Base-by-base conservation (phyloP, 2,113 vertebrate species). In the Monarcha castaneiventris region DNA sequence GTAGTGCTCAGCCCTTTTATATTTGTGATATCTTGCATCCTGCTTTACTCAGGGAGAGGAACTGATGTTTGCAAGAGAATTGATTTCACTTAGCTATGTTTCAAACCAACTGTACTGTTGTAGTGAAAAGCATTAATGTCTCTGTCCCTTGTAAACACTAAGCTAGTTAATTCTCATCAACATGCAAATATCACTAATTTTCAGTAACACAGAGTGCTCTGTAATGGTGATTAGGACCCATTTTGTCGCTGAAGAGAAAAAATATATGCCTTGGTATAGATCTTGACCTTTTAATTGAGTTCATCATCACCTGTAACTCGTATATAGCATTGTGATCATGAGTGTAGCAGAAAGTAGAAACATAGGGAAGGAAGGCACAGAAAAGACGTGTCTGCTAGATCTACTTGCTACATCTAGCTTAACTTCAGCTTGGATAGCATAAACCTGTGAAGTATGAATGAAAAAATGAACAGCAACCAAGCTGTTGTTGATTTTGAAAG, bases 291-390 rank as follows among this genome's bases (percentile, higher is more conserved):
- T 43, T 58, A 51, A 75, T 32, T 46, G 61, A 56, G 7, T n/a
- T 73, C 13, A 30, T 61, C 44, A 26, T 73, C 59, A 33, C 44
- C 48, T 35, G 2, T 54, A 81, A 48, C 30, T 69, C 41, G 13
- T 10, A 54, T 0, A 13, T 4, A 39, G 5, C 9, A n/a, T 6
- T 2, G 23, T 35, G 29, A 43, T 75, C 2, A 1, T 56, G 30
- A 17, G 2, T 13, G 9, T 10, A 71, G 30, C 6, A 37, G n/a
- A 7, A 69, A 84, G 20, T 6, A 29, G 20, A 66, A 81, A 7
- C 13, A 21, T 1, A 39, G 41, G 11, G 26, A 81, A 33, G 21
- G 32, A 68, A 58, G 15, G 22, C 7, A 48, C 13, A 26, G 13
- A 48, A 41, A 62, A 78, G 68, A 29, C 0, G 1, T 2, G 3